These are phyloP conservation scores for Labrus mixtus DNA, from an alignment of 2,113 vertebrate genomes.

Conservation along the genomic window DNA sequence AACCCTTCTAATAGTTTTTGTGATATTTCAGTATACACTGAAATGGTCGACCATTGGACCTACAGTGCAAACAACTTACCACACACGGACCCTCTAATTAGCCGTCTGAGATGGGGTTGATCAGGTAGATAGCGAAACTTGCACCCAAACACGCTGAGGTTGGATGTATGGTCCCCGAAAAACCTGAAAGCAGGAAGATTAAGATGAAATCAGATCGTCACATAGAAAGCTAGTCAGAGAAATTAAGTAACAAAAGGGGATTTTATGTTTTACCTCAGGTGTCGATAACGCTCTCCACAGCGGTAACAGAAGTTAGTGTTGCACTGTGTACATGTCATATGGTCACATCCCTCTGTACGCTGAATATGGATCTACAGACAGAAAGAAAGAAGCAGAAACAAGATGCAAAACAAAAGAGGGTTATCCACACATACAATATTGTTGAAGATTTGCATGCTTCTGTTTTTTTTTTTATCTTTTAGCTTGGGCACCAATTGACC, in stretches of 20 bases:
- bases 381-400: background rate
- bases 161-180: slow-evolving; percentile 98
- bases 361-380: slow-evolving; percentile 94
- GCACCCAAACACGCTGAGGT: slow-evolving; percentile 99
- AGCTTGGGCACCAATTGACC: too few relatives aligned
- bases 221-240: background rate
- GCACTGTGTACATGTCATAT: slow-evolving; percentile 97
- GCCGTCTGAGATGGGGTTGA: slow-evolving; percentile 94
- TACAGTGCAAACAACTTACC: slow-evolving; percentile 82
- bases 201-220: background rate
- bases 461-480: background rate
- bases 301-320: slow-evolving; percentile 99
- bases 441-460: background rate
- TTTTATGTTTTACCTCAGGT: slow-evolving; percentile 82
- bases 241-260: too few relatives aligned
- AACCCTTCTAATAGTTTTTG: too few relatives aligned
- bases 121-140: slow-evolving; percentile 98
- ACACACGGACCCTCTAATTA: slow-evolving; percentile 96
- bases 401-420: background rate
- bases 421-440: background rate
- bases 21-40: too few relatives aligned
- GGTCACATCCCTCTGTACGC: slow-evolving; percentile 97
- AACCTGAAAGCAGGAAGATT: slow-evolving; percentile 76
- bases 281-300: slow-evolving; percentile 95
- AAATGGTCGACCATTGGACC: too few relatives aligned